phyloP scores from a whole-genome alignment of 30 jellyfish, hydroid and myxozoan genomes.

The Sanderia malayensis region DNA sequence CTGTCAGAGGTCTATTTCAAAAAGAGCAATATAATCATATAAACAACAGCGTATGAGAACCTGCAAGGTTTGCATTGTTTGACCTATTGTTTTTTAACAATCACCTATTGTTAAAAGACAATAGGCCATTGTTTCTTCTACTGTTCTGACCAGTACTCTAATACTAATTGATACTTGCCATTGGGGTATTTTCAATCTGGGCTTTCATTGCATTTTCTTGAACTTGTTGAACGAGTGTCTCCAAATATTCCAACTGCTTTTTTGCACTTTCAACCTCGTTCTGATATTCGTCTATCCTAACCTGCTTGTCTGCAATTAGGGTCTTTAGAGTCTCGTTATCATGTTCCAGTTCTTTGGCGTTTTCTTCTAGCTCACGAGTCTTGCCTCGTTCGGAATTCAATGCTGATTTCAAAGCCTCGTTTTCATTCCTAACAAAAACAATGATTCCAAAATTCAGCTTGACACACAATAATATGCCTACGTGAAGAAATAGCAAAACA shows the following conservation, averaged over 20 bases:
- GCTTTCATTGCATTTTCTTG: conserved; percentile 37
- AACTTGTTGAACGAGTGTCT: conserved; percentile 34
- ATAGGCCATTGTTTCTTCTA: too few relatives aligned
- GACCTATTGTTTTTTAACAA: too few relatives aligned
- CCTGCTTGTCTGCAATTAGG: conserved; percentile 23
- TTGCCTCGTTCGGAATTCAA: neutral
- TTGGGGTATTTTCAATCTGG: neutral
- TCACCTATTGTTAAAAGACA: too few relatives aligned
- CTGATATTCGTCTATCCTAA: conserved; percentile 19
- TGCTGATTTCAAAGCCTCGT: conserved; percentile 17
- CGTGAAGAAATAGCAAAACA: too few relatives aligned
- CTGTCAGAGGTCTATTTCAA: conserved; percentile 36
- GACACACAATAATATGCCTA: too few relatives aligned
- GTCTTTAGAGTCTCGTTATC: conserved; percentile 20
- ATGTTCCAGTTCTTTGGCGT: neutral
- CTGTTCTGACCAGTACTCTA: too few relatives aligned
- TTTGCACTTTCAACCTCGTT: conserved; percentile 40
- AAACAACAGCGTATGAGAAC: neutral
- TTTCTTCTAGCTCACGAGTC: neutral
- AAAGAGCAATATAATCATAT: neutral
- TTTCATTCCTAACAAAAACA: conserved; percentile 20
- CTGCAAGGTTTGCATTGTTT: too few relatives aligned
- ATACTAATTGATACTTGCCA: conserved; percentile 2
- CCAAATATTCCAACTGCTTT: conserved; percentile 43
- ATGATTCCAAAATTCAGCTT: too few relatives aligned